Percentiles rank a stretch among this genome's conserved stretches.
Evolutionary conservation across 2,113 vertebrate species (phyloP).

Genomic region (Empidonax alnorum): DNA sequence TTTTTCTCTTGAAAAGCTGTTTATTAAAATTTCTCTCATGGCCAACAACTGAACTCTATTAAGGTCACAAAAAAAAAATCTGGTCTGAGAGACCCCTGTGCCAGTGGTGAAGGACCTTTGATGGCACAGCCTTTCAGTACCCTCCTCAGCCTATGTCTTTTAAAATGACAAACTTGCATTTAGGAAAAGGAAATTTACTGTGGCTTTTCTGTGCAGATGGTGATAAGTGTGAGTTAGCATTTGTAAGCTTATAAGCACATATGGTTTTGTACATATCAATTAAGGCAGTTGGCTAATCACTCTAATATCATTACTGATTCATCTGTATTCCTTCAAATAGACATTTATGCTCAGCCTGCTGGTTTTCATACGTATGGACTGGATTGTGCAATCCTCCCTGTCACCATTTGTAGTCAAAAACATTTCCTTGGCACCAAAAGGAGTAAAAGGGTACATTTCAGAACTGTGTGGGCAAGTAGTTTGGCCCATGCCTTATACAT

Average conservation of each 20-base stretch:
- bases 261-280: slow-evolving; percentile 69
- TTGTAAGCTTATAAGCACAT: slow-evolving; percentile 64
- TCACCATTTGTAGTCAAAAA: slow-evolving; percentile 43
- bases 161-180: slow-evolving; percentile 27
- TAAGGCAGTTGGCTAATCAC: slow-evolving; percentile 65
- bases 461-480: slow-evolving; percentile 52
- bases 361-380: slow-evolving; percentile 14
- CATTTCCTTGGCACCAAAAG: slow-evolving; percentile 51
- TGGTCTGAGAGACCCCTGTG: neutral
- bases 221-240: slow-evolving; percentile 60
- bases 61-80: neutral
- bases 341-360: slow-evolving; percentile 52
- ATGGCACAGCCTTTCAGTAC: neutral
- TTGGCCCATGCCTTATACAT: slow-evolving; percentile 58
- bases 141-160: neutral
- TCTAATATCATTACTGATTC: slow-evolving; percentile 64
- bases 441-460: slow-evolving; percentile 60
- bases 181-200: slow-evolving; percentile 63
- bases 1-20: neutral
- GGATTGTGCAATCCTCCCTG: slow-evolving; percentile 21
- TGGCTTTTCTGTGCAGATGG: slow-evolving; percentile 55
- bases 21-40: neutral
- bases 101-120: neutral
- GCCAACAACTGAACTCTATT: neutral
- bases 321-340: slow-evolving; percentile 62